These are phyloP conservation scores for Sitophilus oryzae DNA, from an alignment of 1,140 invertebrate genomes.

Conservation along the genomic window DNA sequence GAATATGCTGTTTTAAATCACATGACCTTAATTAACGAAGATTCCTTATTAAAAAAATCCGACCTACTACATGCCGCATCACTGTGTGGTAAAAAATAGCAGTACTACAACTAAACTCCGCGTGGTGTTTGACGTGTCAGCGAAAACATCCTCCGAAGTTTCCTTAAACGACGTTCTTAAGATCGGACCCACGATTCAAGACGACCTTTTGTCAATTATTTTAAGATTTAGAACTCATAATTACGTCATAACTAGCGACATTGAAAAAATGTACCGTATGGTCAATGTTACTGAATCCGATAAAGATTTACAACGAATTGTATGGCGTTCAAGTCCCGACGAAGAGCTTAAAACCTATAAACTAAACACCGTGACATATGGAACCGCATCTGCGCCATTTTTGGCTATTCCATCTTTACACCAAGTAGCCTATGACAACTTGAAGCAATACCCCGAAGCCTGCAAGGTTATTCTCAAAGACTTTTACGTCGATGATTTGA, in stretches of 20 bases:
- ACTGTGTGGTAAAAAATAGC: constrained; percentile 9
- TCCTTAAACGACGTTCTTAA: constrained; percentile 36
- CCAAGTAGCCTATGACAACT: constrained; percentile 25
- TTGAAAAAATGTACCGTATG: constrained; percentile 44
- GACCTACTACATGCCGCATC: constrained; percentile 11
- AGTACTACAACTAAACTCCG: constrained; percentile 14
- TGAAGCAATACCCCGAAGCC: constrained; percentile 21
- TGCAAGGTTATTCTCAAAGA: constrained; percentile 26
- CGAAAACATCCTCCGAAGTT: constrained; percentile 28
- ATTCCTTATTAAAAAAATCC: neutral
- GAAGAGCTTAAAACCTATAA: constrained; percentile 29
- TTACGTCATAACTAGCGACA: constrained; percentile 42
- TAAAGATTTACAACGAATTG: constrained; percentile 37
- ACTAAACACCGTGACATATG: constrained; percentile 30
- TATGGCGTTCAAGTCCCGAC: constrained; percentile 37
- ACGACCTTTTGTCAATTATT: too few relatives aligned
- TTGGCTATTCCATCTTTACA: constrained; percentile 31
- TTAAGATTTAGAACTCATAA: constrained; percentile 42
- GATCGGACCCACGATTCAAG: constrained; percentile 35
- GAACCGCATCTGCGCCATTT: constrained; percentile 33
- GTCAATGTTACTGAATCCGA: constrained; percentile 36
- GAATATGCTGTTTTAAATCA: constrained; percentile 23
- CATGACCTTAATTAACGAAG: constrained; percentile 6
- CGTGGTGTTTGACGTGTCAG: constrained; percentile 43
- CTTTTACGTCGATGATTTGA: constrained; percentile 44